Base-by-base conservation (phyloP, 2,888 invertebrate species). In the Megaustenia siamemsis region DNA sequence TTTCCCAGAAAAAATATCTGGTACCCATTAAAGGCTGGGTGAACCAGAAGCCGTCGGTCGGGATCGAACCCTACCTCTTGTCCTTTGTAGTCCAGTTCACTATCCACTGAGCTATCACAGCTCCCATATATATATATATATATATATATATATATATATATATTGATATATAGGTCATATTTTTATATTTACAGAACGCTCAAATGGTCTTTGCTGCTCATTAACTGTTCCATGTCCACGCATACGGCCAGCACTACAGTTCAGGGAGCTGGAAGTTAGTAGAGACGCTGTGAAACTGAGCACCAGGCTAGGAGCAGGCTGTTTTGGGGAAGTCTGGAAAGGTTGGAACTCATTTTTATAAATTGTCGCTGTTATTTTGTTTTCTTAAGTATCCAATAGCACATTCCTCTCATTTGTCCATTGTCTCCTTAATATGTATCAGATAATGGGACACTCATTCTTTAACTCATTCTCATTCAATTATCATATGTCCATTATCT, bases 201-300 rank as follows among this genome's bases (percentile, higher is more conserved):
- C 98, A 63, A 96, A 98, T 94, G 99, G 99, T 82, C 95, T 99
- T 85, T 99, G 99, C 94, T 98, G 98, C 95, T 97, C 98, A 89
- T 95, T 99, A 86, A 97, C 98, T 68, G 96, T 97, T 92, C 97
- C 99, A 10, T 99, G 99, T 93, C 97, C 98, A 43, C 97, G 98
- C 77, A 86, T 93, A 80, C 88, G 97, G 93, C 99, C 99, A 6
- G 98, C 98, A 94, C 97, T 98, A 93, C 98, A 98, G 93, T 97
- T 99, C 96, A 98, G 98, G 97, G 99, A 99, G 94, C 98, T 99
- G 96, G 99, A 99, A 95, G 98, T 99, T 90, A 97, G 97, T 79
- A 95, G 99, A 83, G 96, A 95, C 56, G 97, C 98, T 94, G 96
- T 99, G 87, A 97, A 97, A 93, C 95, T 99, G 87, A 96, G 97